phyloP scores from a whole-genome alignment of 2,888 invertebrate species.

The Leucophenga montana region DNA sequence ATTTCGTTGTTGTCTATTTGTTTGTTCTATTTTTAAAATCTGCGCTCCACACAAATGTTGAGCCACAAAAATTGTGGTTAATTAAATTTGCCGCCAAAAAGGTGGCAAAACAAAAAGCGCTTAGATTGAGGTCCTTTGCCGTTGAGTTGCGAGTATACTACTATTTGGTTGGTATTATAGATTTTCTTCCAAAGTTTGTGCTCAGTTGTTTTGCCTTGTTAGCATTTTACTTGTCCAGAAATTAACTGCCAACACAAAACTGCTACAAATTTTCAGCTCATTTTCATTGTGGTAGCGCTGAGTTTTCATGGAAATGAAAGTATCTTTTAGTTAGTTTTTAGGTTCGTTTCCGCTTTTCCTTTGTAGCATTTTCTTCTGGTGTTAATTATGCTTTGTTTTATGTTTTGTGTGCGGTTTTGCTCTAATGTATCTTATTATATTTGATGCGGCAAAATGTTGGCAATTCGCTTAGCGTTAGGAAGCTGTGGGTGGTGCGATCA shows the following conservation, averaged over 20 bases:
- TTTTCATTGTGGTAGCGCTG: not conserved
- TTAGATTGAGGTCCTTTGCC: conserved; percentile 42
- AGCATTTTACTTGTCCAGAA: not conserved
- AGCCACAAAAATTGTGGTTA: conserved; percentile 51
- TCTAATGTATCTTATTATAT: not conserved
- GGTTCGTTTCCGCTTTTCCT: not conserved
- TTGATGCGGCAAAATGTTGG: not conserved
- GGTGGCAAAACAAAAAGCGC: conserved; percentile 41
- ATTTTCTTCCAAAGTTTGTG: too few species aligned
- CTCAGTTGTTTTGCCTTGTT: not conserved
- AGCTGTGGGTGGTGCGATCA: not conserved
- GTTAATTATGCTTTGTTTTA: conserved; percentile 13
- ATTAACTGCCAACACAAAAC: not conserved
- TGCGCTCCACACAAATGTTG: too few species aligned
- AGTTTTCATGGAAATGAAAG: not conserved
- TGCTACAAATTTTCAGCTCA: conserved; percentile 10
- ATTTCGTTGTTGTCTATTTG: not conserved
- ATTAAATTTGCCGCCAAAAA: conserved; percentile 58
- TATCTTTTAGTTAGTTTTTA: not conserved
- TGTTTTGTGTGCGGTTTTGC: conserved; percentile 4
- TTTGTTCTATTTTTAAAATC: not conserved
- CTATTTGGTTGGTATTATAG: not conserved
- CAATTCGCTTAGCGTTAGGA: not conserved
- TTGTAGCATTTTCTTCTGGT: not conserved
- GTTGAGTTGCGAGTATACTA: not conserved